These are phyloP conservation scores for Mionectes olivaceus DNA, from an alignment of 2,797 vertebrate genomes.

Conservation along the genomic window DNA sequence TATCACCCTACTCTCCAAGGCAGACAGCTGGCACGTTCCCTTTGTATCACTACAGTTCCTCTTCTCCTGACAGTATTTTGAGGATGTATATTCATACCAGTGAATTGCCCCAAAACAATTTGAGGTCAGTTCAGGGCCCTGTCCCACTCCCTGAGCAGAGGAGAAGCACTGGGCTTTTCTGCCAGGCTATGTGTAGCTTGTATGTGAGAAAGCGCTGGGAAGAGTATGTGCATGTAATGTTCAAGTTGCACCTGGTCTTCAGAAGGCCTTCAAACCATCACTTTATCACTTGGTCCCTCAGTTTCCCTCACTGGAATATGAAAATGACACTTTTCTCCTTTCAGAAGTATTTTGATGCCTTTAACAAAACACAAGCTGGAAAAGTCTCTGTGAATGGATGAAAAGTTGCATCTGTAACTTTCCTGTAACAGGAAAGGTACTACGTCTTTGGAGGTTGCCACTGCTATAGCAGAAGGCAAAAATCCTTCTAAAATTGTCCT, in stretches of 20 bases:
- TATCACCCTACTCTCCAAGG: background rate
- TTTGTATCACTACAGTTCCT: fast-evolving
- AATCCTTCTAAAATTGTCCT: background rate
- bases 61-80: background rate
- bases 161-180: background rate
- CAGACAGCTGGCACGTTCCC: background rate
- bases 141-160: background rate
- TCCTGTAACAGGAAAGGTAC: background rate
- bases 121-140: background rate
- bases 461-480: background rate
- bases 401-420: background rate
- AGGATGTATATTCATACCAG: background rate
- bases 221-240: background rate
- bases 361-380: background rate
- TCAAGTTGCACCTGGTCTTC: background rate
- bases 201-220: background rate
- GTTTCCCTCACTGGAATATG: background rate
- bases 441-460: background rate
- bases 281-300: background rate
- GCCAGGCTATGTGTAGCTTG: background rate
- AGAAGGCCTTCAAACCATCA: background rate
- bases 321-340: background rate
- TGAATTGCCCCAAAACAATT: background rate
- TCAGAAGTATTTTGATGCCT: background rate
- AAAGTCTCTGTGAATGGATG: background rate